Base-by-base conservation (phyloP, 2,797 vertebrate genomes). In the Danionella dracula region DNA sequence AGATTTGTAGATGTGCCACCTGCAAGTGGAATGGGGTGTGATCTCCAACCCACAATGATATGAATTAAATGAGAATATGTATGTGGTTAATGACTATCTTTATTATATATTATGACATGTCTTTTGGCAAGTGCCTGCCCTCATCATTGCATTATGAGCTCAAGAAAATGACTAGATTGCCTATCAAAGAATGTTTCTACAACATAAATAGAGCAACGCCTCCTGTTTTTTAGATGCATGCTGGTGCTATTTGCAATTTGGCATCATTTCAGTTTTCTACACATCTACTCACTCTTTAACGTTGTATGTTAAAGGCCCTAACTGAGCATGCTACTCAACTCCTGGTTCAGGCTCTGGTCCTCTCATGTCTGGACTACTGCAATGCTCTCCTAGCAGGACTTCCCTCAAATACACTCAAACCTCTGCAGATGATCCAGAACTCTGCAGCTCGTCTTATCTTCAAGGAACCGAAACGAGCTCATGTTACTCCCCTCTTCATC, bases 1-100 rank as follows among this genome's bases (percentile, higher is more conserved):
- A 73, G 63, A 20, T 32, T 68, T 37, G 34, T 32, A 53, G 68
- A 53, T 49, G 19, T 71, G 56, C 69, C 62, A 66, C 48, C 61
- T 67, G 37, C 60, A 55, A 42, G 11, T 64, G 29, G 72, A 63
- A 48, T 17, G 19, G 42, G 35, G 44, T 48, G 21, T 58, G 53
- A 37, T 55, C 32, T 55, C 29, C 62, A 41, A 55, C 62, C 62
- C 62, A 65, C 62, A 55, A 37, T 65, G 62, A 55, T 55, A 65
- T 65, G 62, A 65, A 45, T 55, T 65, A 65, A 19, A 46, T 65
- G 50, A 40, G 45, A 65, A 46, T 65, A 55, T 65, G 40, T 55
- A 50, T 55, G 50, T 23, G 50, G 62, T 65, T 55, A 65, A 65
- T 65, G 40, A 55, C 62, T 37, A 31, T 65, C 51, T 45, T 65